phyloP scores from a whole-genome alignment of 2,888 invertebrate genomes.

The Galeopsomyia nigrocyanea region DNA sequence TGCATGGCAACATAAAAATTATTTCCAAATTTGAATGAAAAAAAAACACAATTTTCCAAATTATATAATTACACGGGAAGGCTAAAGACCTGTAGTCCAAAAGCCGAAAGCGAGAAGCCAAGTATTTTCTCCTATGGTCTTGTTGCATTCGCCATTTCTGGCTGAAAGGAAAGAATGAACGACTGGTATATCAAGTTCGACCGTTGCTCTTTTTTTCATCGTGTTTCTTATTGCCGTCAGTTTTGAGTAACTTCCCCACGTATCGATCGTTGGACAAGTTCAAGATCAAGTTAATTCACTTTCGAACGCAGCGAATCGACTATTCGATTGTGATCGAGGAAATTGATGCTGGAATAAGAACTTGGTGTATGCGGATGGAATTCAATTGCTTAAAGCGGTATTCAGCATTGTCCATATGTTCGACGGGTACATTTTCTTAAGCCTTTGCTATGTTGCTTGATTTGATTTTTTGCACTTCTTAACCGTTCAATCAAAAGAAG shows the following conservation, averaged over 20 bases:
- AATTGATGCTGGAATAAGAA: neutral
- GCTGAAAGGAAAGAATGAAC: constrained; percentile 8
- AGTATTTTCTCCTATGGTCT: neutral
- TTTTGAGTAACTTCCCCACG: neutral
- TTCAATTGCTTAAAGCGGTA: constrained; percentile 29
- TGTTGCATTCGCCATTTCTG: neutral
- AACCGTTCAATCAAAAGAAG: no score
- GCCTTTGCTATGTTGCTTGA: no score
- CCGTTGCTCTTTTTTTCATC: neutral
- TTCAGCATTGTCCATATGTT: neutral
- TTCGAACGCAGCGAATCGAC: constrained; percentile 23
- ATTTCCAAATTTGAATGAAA: no score
- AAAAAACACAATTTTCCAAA: no score
- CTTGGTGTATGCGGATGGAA: neutral
- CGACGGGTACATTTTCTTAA: no score
- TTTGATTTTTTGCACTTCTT: no score
- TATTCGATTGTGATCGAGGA: constrained; percentile 24
- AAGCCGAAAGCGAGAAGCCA: neutral
- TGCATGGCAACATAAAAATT: no score
- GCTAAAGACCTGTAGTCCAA: no score
- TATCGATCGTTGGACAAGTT: constrained; percentile 22
- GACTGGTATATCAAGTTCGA: constrained; percentile 19
- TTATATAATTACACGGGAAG: no score
- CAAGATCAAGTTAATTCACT: constrained; percentile 46
- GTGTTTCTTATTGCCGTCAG: neutral